These are phyloP conservation scores for Oikopleura dioica DNA, from an alignment of 23 tunicate genomes.

Conservation along the genomic window DNA sequence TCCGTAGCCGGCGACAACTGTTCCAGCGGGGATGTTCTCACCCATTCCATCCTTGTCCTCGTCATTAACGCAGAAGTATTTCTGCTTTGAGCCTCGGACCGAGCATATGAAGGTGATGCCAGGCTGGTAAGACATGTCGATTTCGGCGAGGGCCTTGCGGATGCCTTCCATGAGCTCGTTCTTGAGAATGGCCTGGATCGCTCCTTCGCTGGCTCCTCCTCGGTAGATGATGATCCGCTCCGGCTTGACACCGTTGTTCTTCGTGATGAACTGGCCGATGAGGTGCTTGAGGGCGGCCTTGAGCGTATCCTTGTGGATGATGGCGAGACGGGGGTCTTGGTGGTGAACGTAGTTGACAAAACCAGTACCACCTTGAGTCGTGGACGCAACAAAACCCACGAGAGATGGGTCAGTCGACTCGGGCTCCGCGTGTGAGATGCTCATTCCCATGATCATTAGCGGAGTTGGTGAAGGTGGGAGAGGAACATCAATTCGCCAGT, in stretches of 20 bases:
- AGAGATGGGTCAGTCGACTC: background rate
- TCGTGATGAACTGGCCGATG: background rate
- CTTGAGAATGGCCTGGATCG: background rate
- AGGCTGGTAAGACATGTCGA: background rate
- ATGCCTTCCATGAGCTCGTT: background rate
- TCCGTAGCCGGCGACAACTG: background rate
- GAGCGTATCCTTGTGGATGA: background rate
- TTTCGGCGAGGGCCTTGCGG: background rate
- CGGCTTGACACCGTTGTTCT: background rate
- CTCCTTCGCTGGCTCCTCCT: slow-evolving; percentile 2
- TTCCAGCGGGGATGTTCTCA: slow-evolving; percentile 7
- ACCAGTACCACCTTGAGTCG: slow-evolving; percentile 1
- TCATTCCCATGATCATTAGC: background rate
- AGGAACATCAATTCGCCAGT: background rate
- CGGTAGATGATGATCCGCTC: background rate
- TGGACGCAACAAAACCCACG: background rate
- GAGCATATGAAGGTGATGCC: background rate
- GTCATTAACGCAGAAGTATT: background rate
- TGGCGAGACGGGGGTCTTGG: background rate
- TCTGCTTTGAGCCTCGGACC: background rate
- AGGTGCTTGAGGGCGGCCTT: background rate
- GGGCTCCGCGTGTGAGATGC: background rate
- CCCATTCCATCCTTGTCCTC: background rate
- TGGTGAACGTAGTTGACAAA: background rate
- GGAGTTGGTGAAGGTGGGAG: background rate